These are phyloP conservation scores for Lasiommata megera DNA, from an alignment of 2,888 invertebrate species.

Conservation along the genomic window DNA sequence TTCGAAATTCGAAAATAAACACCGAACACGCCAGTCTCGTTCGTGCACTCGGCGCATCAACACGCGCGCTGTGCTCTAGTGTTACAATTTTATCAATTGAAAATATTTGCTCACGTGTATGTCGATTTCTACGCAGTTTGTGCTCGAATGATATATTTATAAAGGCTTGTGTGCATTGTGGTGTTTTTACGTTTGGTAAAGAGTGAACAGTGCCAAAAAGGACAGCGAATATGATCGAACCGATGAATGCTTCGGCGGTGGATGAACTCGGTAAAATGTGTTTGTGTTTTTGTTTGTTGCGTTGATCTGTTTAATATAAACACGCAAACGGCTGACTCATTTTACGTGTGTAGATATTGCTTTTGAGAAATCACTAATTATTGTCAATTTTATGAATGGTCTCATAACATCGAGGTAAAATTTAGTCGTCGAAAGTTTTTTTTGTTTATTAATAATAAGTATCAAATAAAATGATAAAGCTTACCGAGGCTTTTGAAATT, in stretches of 20 bases:
- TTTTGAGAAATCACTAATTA: too few relatives aligned
- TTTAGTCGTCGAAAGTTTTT: too few relatives aligned
- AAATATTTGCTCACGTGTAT: constrained; percentile 15
- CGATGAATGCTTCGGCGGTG: constrained; percentile 43
- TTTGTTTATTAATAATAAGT: too few relatives aligned
- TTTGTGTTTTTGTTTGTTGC: constrained; percentile 11
- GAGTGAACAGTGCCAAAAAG: constrained; percentile 3
- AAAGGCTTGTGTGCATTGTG: constrained; percentile 31
- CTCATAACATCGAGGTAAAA: too few relatives aligned
- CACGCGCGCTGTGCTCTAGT: constrained; percentile 38
- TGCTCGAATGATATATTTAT: constrained; percentile 30
- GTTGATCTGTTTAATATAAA: background rate
- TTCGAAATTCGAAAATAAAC: constrained; percentile 50
- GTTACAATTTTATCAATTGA: constrained; percentile 12
- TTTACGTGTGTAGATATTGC: too few relatives aligned
- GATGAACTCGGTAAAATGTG: constrained; percentile 50
- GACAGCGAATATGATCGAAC: constrained; percentile 44
- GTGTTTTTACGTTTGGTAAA: background rate
- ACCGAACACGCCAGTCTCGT: constrained; percentile 44
- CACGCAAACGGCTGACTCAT: background rate
- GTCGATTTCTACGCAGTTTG: constrained; percentile 24
- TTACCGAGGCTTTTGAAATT: too few relatives aligned
- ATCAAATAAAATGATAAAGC: too few relatives aligned
- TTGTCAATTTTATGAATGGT: too few relatives aligned
- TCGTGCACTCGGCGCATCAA: constrained; percentile 45